phyloP scores from a whole-genome alignment of 2,113 vertebrate genomes.

The Corvus cornix region DNA sequence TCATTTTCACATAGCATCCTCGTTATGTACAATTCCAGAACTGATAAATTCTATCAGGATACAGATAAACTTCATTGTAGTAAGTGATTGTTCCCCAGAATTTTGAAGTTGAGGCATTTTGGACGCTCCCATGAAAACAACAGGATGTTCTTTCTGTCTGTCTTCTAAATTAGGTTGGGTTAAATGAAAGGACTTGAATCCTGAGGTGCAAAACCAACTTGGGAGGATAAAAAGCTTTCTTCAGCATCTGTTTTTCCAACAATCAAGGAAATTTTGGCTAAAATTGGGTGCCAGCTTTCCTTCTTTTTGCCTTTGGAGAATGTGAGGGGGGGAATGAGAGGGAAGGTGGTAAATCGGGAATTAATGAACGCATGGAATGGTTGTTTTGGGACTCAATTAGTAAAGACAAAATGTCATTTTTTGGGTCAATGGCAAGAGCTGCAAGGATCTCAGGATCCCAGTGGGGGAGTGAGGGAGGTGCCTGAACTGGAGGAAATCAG shows the following conservation, averaged over 20 bases:
- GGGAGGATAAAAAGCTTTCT: not conserved
- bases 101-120: not conserved
- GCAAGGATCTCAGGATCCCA: not conserved
- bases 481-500: not conserved
- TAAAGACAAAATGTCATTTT: not conserved
- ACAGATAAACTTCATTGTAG: not conserved
- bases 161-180: not conserved
- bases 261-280: not conserved
- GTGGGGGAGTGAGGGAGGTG: not conserved
- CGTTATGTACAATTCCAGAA: not conserved
- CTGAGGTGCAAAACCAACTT: not conserved
- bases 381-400: not conserved
- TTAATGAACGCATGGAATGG: fast-evolving
- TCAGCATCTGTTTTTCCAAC: no score
- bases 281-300: not conserved
- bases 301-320: not conserved
- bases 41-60: not conserved
- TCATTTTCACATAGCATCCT: not conserved
- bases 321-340: no score
- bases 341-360: not conserved
- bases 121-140: not conserved
- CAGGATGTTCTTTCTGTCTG: not conserved
- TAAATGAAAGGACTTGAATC: not conserved
- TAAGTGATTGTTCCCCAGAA: not conserved
- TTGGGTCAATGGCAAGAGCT: not conserved